phyloP scores from a whole-genome alignment of 2,888 invertebrate species.

The Lithodes maja region DNA sequence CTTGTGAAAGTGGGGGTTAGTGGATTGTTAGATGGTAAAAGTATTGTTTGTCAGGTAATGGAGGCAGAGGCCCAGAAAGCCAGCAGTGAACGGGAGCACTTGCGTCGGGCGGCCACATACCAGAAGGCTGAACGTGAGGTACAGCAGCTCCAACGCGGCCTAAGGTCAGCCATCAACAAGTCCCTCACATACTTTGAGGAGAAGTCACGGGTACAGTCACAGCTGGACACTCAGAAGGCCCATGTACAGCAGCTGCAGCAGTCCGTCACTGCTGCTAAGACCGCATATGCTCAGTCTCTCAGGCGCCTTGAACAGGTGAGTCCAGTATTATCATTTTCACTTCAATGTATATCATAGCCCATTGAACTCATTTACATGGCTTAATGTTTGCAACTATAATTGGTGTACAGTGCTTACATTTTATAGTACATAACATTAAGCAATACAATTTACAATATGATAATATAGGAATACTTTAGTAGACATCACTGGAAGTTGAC shows the following conservation, averaged over 20 bases:
- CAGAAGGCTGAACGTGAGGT: slow-evolving; percentile 87
- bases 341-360: background rate
- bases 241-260: slow-evolving; percentile 88
- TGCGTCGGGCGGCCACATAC: slow-evolving; percentile 85
- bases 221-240: slow-evolving; percentile 88
- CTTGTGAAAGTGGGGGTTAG: too few relatives aligned
- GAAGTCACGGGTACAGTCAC: slow-evolving; percentile 89
- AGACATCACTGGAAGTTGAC: too few relatives aligned
- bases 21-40: too few relatives aligned
- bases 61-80: slow-evolving; percentile 94
- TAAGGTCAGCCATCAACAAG: slow-evolving; percentile 87
- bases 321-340: background rate
- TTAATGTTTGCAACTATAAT: too few relatives aligned
- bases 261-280: slow-evolving; percentile 86
- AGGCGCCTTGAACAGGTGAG: slow-evolving; percentile 83
- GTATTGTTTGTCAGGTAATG: slow-evolving; percentile 81
- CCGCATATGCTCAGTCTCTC: slow-evolving; percentile 86
- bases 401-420: too few relatives aligned
- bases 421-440: too few relatives aligned
- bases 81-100: slow-evolving; percentile 91
- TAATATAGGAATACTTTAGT: too few relatives aligned
- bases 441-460: too few relatives aligned
- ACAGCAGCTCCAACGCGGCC: slow-evolving; percentile 81
- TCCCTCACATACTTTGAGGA: slow-evolving; percentile 94
- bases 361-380: too few relatives aligned